Evolutionary conservation across 2,113 vertebrate genomes (phyloP), one percentile per base, ranked within the genome.

Genomic region (Sarotherodon lohbergeri): DNA sequence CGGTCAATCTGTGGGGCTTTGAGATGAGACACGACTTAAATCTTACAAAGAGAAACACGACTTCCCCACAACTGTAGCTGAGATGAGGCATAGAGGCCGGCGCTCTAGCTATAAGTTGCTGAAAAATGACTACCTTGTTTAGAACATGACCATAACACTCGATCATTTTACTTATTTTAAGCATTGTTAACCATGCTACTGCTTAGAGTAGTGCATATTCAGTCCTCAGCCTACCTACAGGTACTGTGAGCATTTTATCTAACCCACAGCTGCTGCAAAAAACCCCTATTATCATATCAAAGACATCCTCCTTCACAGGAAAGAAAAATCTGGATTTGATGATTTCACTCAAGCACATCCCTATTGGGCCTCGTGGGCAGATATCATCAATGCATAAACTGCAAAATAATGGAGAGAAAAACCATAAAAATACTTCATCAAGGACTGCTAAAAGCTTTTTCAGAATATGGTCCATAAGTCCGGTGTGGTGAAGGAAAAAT

Each of bases 271-370:
- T 94, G 66, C 91, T 34, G 27, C 80, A 83, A 50, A 90, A 88
- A 81, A 10, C 1, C 2, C 24, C 8, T 54, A 93, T 94, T 92
- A 95, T 94, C 92, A 95, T 94, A 94, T 95, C 92, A 95, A 96
- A 95, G 88, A 80, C 55, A 86, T 81, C 63, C 76, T 85, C 83
- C 86, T 88, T 93, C 82, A 81, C 82, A 78, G 63, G 56, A 90
- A 90, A 83, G 88, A 93, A 90, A 90, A 85, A 90, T 91, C 66
- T 73, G 68, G 52, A 93, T 90, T 88, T 94, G 93, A 92, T 93
- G 92, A 93, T 94, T 93, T 92, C 89, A 94, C 84, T 86, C 80
- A 59, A 89, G 80, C 84, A 76, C 48, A 80, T 84, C 73, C 83
- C 88, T 57, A 85, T 80, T 86, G 90, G 88, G 91, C 83, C 82